A percentile compares a stretch with the other conserved stretches of the same genome.
phyloP scores from a whole-genome alignment of 2,888 invertebrate genomes.

The Hirtodrosophila alboralis region DNA sequence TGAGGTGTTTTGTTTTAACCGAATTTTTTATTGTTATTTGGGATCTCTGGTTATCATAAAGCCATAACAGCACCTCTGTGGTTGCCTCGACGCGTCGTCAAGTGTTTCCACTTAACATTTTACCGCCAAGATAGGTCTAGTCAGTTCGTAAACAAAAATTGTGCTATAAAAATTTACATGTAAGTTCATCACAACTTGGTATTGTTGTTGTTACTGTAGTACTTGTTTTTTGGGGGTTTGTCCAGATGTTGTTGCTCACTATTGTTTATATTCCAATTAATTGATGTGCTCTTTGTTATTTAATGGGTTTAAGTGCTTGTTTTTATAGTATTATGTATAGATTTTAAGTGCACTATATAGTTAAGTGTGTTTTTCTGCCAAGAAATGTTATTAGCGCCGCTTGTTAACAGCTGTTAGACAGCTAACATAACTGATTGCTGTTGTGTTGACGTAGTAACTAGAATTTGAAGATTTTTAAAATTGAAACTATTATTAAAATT shows the following conservation, averaged over 20 bases:
- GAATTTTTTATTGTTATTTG: slow-evolving; percentile 2
- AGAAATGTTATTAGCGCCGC: slow-evolving; percentile 12
- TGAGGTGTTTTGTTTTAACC: too few species aligned
- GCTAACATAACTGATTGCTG: slow-evolving; percentile 9
- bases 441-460: background rate
- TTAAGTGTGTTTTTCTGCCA: slow-evolving; percentile 10
- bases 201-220: slow-evolving; percentile 23
- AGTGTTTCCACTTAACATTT: slow-evolving; percentile 58
- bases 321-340: slow-evolving; percentile 32
- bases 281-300: slow-evolving; percentile 35
- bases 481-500: background rate
- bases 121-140: slow-evolving; percentile 44
- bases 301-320: slow-evolving; percentile 53
- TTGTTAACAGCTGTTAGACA: slow-evolving; percentile 28
- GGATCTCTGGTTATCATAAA: slow-evolving; percentile 5
- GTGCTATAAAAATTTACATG: slow-evolving; percentile 56
- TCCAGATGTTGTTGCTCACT: slow-evolving; percentile 41
- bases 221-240: slow-evolving; percentile 19
- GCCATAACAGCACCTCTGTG: slow-evolving; percentile 16
- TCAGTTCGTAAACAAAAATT: slow-evolving; percentile 49
- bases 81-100: too few species aligned
- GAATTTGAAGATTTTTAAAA: slow-evolving; percentile 3
- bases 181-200: slow-evolving; percentile 29
- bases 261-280: slow-evolving; percentile 59
- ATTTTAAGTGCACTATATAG: slow-evolving; percentile 1